These are phyloP conservation scores for Pterocles gutturalis DNA, from an alignment of 2,113 vertebrate genomes.

Conservation along the genomic window DNA sequence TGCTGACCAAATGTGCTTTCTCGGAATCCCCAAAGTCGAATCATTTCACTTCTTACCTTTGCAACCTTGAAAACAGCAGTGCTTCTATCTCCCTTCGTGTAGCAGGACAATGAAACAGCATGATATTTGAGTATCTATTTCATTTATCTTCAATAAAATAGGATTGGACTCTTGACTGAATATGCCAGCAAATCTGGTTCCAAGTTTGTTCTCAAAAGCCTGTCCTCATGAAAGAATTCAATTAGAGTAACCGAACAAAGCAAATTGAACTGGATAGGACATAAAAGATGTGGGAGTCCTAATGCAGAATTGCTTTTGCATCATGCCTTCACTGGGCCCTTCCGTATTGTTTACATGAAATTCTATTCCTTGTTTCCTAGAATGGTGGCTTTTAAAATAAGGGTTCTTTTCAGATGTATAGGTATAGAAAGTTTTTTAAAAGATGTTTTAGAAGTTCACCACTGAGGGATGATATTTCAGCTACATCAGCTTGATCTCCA, in stretches of 20 bases:
- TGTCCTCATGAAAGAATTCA: conserved; percentile 23
- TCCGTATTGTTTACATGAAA: neutral
- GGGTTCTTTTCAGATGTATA: rapidly evolving
- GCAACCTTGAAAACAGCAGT: neutral
- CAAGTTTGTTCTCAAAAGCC: conserved; percentile 28
- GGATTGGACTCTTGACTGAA: neutral
- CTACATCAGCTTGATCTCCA: neutral
- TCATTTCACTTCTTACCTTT: neutral
- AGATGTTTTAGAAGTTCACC: neutral
- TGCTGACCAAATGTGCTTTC: neutral
- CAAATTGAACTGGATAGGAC: rapidly evolving
- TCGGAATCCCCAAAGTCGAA: neutral
- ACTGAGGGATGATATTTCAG: neutral
- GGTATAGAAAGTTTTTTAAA: neutral
- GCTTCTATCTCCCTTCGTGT: neutral
- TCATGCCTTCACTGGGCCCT: neutral
- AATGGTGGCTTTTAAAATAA: neutral
- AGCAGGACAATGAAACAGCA: neutral
- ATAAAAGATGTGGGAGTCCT: neutral
- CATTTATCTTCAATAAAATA: conserved; percentile 9
- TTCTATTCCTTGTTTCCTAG: neutral
- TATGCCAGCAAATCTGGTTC: neutral
- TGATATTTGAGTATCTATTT: conserved; percentile 22
- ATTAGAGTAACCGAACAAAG: conserved; percentile 2
- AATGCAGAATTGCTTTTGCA: neutral